phyloP scores from a whole-genome alignment of 2,797 vertebrate species.

The Avahi laniger region DNA sequence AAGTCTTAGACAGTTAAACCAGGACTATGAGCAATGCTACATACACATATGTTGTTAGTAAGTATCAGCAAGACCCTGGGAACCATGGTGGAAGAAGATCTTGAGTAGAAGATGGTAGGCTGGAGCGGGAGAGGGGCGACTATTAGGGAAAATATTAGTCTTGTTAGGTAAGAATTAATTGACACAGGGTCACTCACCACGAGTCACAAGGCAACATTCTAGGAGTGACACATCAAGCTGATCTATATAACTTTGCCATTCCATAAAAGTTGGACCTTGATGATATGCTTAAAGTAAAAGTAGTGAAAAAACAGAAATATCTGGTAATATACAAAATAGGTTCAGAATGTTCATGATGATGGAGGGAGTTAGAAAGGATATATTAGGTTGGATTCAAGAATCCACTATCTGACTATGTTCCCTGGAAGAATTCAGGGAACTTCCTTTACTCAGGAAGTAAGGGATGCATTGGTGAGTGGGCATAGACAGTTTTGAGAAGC shows the following conservation, averaged over 20 bases:
- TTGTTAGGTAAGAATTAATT: background rate
- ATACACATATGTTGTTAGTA: background rate
- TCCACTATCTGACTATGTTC: background rate
- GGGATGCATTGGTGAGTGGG: background rate
- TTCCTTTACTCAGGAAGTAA: background rate
- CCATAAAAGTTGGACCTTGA: background rate
- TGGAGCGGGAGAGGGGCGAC: background rate
- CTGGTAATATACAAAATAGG: background rate
- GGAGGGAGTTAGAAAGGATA: background rate
- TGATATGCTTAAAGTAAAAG: background rate
- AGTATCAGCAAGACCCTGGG: too few species aligned
- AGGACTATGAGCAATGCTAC: background rate
- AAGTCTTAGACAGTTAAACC: background rate
- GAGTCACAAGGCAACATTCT: background rate
- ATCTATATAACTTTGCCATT: background rate
- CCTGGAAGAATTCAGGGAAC: background rate
- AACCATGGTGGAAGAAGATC: background rate
- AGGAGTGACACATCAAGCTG: background rate
- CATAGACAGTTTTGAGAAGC: background rate
- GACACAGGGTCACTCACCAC: background rate
- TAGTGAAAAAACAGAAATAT: background rate
- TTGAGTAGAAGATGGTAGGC: background rate
- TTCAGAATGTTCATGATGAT: background rate
- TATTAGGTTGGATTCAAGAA: background rate
- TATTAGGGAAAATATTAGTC: background rate